Percentiles rank a stretch among this genome's conserved stretches.
Evolutionary conservation across 2,888 invertebrate species (phyloP).

Genomic region (Apomyelois bistriatella): DNA sequence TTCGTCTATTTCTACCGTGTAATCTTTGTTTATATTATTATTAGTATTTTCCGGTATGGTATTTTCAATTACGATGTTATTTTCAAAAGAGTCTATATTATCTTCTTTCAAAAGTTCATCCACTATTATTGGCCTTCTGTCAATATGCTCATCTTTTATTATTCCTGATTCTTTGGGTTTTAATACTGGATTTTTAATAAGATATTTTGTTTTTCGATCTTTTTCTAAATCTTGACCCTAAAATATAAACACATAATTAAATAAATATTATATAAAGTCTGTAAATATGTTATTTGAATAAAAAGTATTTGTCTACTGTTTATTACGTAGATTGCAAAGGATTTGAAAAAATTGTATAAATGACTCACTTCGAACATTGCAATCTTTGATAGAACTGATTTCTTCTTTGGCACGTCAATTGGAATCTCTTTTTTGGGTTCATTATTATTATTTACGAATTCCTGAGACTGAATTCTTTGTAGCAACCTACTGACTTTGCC

Average conservation of each 20-base stretch:
- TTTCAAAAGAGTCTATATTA: slow-evolving; percentile 15
- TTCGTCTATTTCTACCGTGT: not conserved
- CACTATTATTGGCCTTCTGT: slow-evolving; percentile 43
- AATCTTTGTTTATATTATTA: not conserved
- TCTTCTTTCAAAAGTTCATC: slow-evolving; percentile 41
- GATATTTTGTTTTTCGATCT: not conserved
- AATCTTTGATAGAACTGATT: slow-evolving; percentile 55
- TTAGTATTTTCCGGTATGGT: not conserved
- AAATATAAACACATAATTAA: not conserved
- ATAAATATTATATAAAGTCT: not conserved
- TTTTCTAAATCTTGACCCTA: not conserved
- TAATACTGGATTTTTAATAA: not conserved
- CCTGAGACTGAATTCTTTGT: not conserved
- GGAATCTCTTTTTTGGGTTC: slow-evolving; percentile 26
- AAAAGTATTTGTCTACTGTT: too few relatives aligned
- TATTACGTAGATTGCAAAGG: too few relatives aligned
- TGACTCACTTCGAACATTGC: slow-evolving; percentile 63
- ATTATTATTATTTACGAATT: slow-evolving; percentile 8
- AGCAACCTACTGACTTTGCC: slow-evolving; percentile 45
- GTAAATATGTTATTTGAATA: too few relatives aligned
- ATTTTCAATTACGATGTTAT: slow-evolving; percentile 14
- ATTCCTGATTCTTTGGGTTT: slow-evolving; percentile 21
- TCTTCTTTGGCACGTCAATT: slow-evolving; percentile 42
- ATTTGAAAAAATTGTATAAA: too few relatives aligned
- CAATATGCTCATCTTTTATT: slow-evolving; percentile 20